Base-by-base conservation (phyloP, 2,797 vertebrate genomes). In the Neoniphon sammara region DNA sequence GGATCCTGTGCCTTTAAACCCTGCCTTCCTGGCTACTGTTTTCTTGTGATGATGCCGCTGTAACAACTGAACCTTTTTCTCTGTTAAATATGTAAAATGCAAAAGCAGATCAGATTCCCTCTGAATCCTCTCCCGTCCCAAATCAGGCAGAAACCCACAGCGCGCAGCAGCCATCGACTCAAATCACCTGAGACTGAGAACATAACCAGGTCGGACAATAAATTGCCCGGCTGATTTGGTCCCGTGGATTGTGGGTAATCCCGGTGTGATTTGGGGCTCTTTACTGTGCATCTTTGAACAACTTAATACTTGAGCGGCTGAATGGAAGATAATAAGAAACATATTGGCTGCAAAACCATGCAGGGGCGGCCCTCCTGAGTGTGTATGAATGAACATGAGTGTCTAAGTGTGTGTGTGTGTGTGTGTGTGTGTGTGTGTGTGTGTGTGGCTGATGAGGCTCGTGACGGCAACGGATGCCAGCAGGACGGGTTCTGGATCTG, bases 311-410 rank as follows among this genome's bases (percentile, higher is more conserved):
- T 72, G 36, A 59, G 59, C 53, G n/a, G 63, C 74, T 81, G 60
- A 71, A 76, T 78, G 66, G 70, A 72, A 66, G 67, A 50, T 95
- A 94, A 94, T 93, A 44, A 87, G 87, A 94, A 94, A 85, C 92
- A 93, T 47, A 69, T 60, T 83, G 74, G 73, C 75, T 76, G 70
- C 39, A 66, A 75, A 76, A 81, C 70, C 69, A 47, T 69, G 61
- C 52, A n/a, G 30, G 2, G 14, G 52, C 4, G 4, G 18, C 27
- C 39, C 10, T 36, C 53, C 10, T 11, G 49, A 36, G 49, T 52
- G 61, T 56, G 70, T 47, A 55, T 36, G 69, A 66, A 23, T 61
- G 63, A 36, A 42, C 69, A 66, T 63, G 60, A 58, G 30, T 60
- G 69, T 68, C 39, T 44, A 61, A 66, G 57, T 68, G 59, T 68